Base-by-base conservation (phyloP, 2,797 vertebrate genomes). In the Salmo trutta region DNA sequence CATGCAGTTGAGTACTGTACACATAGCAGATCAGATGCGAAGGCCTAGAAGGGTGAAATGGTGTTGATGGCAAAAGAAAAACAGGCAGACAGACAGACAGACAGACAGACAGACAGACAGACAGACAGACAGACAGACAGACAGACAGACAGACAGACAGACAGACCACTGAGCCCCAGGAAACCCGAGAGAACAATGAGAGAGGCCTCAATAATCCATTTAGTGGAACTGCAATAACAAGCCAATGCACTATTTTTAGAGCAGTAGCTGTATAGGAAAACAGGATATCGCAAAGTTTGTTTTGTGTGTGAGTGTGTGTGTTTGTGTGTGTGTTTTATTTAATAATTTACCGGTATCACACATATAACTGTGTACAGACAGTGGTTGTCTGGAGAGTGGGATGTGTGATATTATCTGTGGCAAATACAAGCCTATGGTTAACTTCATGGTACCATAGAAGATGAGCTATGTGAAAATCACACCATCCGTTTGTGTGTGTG, bases 161-260 rank as follows among this genome's bases (percentile, higher is more conserved):
- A 89, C 81, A 90, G 88, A 90, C 87, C 81, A 87, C 81, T 79
- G 79, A 79, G 87, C 89, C 88, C 90, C 85, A 70, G 80, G 91
- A 89, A 91, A 86, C 83, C 79, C 89, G 86, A 84, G 87, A 92
- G 91, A 91, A 80, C 53, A 91, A 88, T 89, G 77, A 90, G 88
- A 86, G 86, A 86, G 85, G 79, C 88, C 85, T 88, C 85, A 72
- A 80, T 92, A 91, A 91, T 91, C 89, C 90, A 78, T 89, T 90
- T 88, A 88, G 88, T 85, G 79, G 77, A 84, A 87, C 83, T 85
- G 81, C 77, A 88, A 90, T 85, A 87, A 78, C 79, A 83, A 74
- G 47, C 71, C 51, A 64, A 75, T 8, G 56, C 51, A 72, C 77
- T 87, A 87, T 91, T 90, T 91, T 88, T 91, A 86, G 86, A 54